A percentile compares a stretch with the other conserved stretches of the same genome.
Evolutionary conservation across 1,140 invertebrate genomes (phyloP).

Genomic region (Drosophila eugracilis): DNA sequence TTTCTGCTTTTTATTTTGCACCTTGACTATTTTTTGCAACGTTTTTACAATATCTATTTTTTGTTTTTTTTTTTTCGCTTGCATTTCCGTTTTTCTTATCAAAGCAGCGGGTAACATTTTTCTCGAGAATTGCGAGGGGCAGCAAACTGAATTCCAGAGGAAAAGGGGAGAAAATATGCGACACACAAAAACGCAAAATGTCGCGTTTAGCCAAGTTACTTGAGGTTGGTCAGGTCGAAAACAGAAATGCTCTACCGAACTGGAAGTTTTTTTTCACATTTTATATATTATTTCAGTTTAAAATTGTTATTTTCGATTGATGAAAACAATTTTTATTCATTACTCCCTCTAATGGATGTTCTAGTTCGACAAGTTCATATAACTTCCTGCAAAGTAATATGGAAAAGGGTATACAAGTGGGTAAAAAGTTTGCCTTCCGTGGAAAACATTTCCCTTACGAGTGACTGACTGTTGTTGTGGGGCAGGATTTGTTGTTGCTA

Average conservation of each 20-base stretch:
- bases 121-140: conserved; percentile 1
- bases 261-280: too few species aligned
- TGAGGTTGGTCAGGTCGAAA: too few species aligned
- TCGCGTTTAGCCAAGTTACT: conserved; percentile 9
- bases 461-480: conserved; percentile 41
- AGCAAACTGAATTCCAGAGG: background rate
- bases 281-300: background rate
- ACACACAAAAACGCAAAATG: conserved; percentile 1
- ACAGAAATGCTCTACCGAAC: background rate
- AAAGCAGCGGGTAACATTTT: conserved; percentile 25
- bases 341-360: background rate
- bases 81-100: conserved; percentile 60
- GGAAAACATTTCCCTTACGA: conserved; percentile 4
- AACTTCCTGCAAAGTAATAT: background rate
- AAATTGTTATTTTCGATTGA: too few species aligned
- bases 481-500: conserved; percentile 35
- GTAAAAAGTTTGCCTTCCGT: conserved; percentile 15
- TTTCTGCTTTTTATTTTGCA: conserved; percentile 15
- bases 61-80: conserved; percentile 29
- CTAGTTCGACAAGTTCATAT: background rate
- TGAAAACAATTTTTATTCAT: background rate
- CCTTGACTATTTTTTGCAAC: background rate
- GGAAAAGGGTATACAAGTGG: conserved; percentile 7
- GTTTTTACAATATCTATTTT: conserved; percentile 7
- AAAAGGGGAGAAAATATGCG: background rate